A percentile compares a stretch with the other conserved stretches of the same genome.
These are phyloP conservation scores for Zaprionus bogoriensis DNA, from an alignment of 2,888 invertebrate species.

Conservation along the genomic window DNA sequence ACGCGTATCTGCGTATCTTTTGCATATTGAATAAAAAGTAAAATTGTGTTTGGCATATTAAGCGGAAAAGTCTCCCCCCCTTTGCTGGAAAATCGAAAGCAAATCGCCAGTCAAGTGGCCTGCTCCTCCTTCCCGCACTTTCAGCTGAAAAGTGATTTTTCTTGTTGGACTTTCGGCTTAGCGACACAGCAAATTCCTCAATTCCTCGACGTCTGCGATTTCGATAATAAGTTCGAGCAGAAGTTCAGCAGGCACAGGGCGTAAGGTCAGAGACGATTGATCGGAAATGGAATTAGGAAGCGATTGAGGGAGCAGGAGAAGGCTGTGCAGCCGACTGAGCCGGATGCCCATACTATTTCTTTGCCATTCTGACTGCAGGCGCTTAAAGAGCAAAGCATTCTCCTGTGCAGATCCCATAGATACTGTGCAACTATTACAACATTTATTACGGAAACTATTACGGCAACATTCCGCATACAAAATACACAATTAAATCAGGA, in stretches of 20 bases:
- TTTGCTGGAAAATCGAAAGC: slow-evolving; percentile 61
- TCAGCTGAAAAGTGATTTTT: slow-evolving; percentile 70
- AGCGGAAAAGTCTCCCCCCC: slow-evolving; percentile 46
- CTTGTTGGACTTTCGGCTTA: slow-evolving; percentile 70
- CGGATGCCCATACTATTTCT: too few relatives aligned
- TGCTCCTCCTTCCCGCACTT: background rate
- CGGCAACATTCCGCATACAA: background rate
- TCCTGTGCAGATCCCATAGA: background rate
- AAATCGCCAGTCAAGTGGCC: slow-evolving; percentile 42
- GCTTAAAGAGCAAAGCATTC: background rate
- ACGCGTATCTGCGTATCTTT: slow-evolving; percentile 58
- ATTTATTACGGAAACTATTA: background rate
- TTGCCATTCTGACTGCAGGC: background rate
- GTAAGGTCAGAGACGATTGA: slow-evolving; percentile 33
- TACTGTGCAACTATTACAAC: background rate
- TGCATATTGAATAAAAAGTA: slow-evolving; percentile 69
- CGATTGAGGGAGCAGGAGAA: too few relatives aligned
- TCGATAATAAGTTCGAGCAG: slow-evolving; percentile 49
- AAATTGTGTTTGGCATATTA: slow-evolving; percentile 76
- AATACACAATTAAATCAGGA: background rate
- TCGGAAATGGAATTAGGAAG: slow-evolving; percentile 26
- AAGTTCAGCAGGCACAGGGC: background rate
- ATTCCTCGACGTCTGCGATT: slow-evolving; percentile 51
- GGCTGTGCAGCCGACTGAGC: too few relatives aligned
- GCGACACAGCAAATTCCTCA: slow-evolving; percentile 58